Conservation (phyloP, 1,140 invertebrate species). For the Agrilus planipennis region DNA sequence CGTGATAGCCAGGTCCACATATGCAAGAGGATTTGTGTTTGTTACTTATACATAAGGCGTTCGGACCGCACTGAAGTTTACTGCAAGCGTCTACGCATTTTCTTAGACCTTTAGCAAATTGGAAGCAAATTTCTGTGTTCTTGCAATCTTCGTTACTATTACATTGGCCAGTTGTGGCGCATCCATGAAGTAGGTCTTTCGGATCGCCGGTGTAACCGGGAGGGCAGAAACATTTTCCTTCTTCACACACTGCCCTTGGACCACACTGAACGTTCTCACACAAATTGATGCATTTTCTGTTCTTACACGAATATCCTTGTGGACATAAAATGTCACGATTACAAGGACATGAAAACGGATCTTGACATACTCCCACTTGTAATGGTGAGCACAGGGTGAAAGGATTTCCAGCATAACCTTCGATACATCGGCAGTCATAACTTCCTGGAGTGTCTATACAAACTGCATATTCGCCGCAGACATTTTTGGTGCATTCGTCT, state of each 20-base stretch:
- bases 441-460: conserved; percentile 81
- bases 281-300: conserved; percentile 56
- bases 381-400: conserved; percentile 63
- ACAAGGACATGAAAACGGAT: conserved; percentile 58
- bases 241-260: conserved; percentile 66
- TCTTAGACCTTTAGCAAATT: conserved; percentile 57
- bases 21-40: conserved; percentile 75
- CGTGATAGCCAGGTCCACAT: conserved; percentile 65
- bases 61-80: conserved; percentile 80
- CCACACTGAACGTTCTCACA: conserved; percentile 67
- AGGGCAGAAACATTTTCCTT: conserved; percentile 67
- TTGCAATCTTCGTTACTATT: conserved; percentile 68
- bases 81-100: conserved; percentile 78
- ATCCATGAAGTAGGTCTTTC: conserved; percentile 53
- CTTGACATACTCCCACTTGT: conserved; percentile 51
- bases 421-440: conserved; percentile 76
- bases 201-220: conserved; percentile 69
- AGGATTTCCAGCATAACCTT: conserved; percentile 72
- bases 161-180: conserved; percentile 58
- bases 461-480: conserved; percentile 73
- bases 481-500: conserved; percentile 69
- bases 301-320: conserved; percentile 56
- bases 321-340: conserved; percentile 57
- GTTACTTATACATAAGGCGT: conserved; percentile 71
- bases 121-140: conserved; percentile 74